phyloP scores from a whole-genome alignment of 1,140 invertebrate species.

The Bombus difficillimus region DNA sequence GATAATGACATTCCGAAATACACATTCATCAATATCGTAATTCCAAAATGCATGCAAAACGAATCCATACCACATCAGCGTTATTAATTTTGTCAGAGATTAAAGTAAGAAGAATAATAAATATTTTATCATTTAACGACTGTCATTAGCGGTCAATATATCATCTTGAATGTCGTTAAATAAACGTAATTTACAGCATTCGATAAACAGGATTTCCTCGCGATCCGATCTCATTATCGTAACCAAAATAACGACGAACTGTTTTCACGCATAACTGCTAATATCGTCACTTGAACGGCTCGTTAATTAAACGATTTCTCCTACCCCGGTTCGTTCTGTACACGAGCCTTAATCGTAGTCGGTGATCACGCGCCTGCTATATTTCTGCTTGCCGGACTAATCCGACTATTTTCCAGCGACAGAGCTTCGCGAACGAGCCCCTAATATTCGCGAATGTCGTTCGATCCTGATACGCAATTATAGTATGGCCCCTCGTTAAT shows the following conservation, averaged over 20 bases:
- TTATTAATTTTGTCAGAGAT: not conserved
- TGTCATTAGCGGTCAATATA: not conserved
- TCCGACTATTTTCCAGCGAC: conserved; percentile 32
- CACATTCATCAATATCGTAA: too few relatives aligned
- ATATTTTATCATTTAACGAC: not conserved
- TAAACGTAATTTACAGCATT: not conserved
- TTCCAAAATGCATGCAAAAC: too few relatives aligned
- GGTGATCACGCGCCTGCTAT: not conserved
- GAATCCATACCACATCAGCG: too few relatives aligned
- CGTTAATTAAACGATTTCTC: conserved; percentile 68
- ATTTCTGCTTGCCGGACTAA: conserved; percentile 9
- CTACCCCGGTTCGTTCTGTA: not conserved
- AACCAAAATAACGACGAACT: not conserved
- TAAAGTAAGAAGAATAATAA: not conserved
- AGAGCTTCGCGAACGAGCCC: not conserved
- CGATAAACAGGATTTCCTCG: not conserved
- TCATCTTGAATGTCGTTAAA: not conserved
- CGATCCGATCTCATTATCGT: not conserved
- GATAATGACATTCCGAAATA: too few relatives aligned
- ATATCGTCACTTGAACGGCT: conserved; percentile 15
- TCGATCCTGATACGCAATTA: conserved; percentile 28
- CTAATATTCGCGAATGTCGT: conserved; percentile 28
- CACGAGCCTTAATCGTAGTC: conserved; percentile 6
- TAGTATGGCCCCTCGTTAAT: conserved; percentile 25
- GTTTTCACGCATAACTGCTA: conserved; percentile 11